Base-by-base conservation (phyloP, 2,113 vertebrate genomes). In the Anolis carolinensis region DNA sequence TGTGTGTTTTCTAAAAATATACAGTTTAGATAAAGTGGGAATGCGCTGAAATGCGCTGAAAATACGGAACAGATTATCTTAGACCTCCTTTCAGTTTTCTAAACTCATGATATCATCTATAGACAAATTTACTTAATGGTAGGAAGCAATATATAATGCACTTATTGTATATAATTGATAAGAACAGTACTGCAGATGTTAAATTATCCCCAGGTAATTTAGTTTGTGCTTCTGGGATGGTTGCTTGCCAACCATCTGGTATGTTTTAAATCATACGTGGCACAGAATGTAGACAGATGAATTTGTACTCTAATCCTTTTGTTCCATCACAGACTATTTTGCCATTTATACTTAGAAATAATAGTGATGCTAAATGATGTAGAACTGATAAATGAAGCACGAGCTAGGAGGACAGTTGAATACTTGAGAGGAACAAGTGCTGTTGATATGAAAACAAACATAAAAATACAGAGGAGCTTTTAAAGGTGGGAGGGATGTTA, bases 141-240 rank as follows among this genome's bases (percentile, higher is more conserved):
- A 87, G n/a, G n/a, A 83, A 59, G 52, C 59, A 63, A 59, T 72
- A 73, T 39, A 34, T 52, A 65, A 21, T 39, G 16, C 75, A 87
- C 36, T 63, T 79, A 32, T 39, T 77, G 32, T 72, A 77, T 72
- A 32, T 84, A 80, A 84, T 32, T 84, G 72, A 89, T 30, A 52
- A 13, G 62, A 50, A 44, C 81, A 72, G 52, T 63, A 11, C 65
- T 87, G 44, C 21, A 72, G 78, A 81, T 52, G 39, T 55, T 65
- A 76, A 84, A 84, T 87, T 87, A 81, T 89, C 67, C 72, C 82
- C 72, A 65, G 78, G 65, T 81, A 87, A 71, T 67, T 80, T 87
- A 84, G 27, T 77, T 50, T 44, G 39, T 62, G 34, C 82, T 77
- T 52, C 20, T 65, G 52, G 36, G 32, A 77, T 50, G 52, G 39